phyloP scores from a whole-genome alignment of 1,140 invertebrate genomes.

The Mesaphorura yosii region DNA sequence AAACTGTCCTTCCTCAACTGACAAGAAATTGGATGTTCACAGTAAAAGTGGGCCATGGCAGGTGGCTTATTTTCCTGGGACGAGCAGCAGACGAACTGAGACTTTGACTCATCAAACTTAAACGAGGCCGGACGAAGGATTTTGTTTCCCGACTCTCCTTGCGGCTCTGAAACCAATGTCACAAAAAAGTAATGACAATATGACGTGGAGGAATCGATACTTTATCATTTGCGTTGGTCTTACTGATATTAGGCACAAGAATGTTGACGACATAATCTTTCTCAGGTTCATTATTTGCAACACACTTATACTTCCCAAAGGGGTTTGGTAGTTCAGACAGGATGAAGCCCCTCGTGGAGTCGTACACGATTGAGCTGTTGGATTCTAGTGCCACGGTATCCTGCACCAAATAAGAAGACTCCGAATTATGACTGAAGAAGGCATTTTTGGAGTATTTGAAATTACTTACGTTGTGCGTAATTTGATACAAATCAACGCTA shows the following conservation, averaged over 20 bases:
- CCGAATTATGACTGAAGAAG: neutral
- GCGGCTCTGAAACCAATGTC: constrained; percentile 1
- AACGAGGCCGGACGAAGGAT: neutral
- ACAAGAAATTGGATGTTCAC: constrained; percentile 21
- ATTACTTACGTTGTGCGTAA: neutral
- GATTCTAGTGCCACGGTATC: neutral
- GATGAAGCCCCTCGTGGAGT: constrained; percentile 2
- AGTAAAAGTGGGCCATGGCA: constrained; percentile 14
- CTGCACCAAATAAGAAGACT: neutral
- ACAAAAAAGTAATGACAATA: neutral
- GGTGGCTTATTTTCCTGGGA: constrained; percentile 3
- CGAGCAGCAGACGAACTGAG: constrained; percentile 16
- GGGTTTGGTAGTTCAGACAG: neutral
- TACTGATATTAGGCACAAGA: neutral
- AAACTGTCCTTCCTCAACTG: constrained; percentile 11
- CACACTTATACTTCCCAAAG: constrained; percentile 10
- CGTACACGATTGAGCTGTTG: neutral
- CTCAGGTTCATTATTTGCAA: neutral
- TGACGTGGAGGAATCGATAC: too few species aligned
- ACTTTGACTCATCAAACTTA: neutral
- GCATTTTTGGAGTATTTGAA: neutral
- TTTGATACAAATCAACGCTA: constrained; percentile 7
- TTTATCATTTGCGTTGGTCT: neutral
- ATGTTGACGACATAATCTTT: neutral
- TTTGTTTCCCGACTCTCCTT: constrained; percentile 8